A percentile compares a stretch with the other conserved stretches of the same genome.
Conservation (phyloP, 2,888 invertebrate genomes). For the Nemurella pictetii region DNA sequence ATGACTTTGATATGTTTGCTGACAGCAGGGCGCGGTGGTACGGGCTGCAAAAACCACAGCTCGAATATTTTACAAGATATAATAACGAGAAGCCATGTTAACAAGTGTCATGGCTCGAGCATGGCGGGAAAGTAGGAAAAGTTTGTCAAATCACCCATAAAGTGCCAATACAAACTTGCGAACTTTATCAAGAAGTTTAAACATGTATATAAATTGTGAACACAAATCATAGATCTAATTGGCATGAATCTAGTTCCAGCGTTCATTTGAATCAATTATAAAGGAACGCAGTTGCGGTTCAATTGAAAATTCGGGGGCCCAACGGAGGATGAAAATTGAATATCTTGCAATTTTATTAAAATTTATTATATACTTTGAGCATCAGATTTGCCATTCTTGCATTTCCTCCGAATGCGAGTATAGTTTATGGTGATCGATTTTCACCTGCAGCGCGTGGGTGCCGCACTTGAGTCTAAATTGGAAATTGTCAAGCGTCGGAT, state of each 20-base stretch:
- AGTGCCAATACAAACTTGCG: background rate
- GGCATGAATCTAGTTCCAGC: background rate
- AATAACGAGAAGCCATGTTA: no score
- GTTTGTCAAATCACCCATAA: background rate
- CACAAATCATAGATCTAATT: background rate
- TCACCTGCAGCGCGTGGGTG: background rate
- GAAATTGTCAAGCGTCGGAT: background rate
- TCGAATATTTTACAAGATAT: no score
- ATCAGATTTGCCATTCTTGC: background rate
- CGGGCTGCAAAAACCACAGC: background rate
- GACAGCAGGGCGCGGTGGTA: background rate
- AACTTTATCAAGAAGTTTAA: no score
- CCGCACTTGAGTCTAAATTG: background rate
- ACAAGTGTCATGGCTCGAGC: no score
- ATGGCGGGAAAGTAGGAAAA: no score
- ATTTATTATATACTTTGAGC: background rate
- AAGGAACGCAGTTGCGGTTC: background rate
- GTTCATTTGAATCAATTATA: background rate
- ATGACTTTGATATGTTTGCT: background rate
- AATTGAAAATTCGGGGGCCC: no score
- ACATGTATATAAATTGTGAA: background rate
- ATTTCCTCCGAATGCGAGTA: background rate
- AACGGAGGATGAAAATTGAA: background rate
- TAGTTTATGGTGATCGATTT: background rate
- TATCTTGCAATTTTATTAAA: background rate